Conservation (phyloP, 2,113 vertebrate species). For the Gallinago media region DNA sequence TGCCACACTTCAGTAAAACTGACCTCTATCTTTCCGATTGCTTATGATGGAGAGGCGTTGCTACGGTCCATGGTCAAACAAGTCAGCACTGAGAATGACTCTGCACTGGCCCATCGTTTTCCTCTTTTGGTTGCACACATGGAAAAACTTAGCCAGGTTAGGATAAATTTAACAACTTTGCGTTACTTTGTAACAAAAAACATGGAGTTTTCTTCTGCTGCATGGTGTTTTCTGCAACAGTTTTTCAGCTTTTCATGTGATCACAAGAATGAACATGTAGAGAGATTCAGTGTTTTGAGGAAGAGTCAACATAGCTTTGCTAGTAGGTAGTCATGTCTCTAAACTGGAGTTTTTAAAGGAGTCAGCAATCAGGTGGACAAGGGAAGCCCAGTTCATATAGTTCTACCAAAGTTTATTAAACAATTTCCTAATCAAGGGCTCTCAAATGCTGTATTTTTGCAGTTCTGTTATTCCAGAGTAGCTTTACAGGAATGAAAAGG, state of each 20-base stretch:
- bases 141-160: conserved; percentile 98
- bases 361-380: background rate
- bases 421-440: background rate
- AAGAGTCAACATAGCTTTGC: background rate
- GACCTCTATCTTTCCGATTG: conserved; percentile 97
- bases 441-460: background rate
- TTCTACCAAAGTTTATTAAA: background rate
- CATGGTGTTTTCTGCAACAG: background rate
- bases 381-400: background rate
- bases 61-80: conserved; percentile 94
- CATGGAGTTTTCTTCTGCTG: background rate
- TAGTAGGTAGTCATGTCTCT: background rate
- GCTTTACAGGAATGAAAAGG: background rate
- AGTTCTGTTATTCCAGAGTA: background rate
- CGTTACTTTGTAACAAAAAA: background rate
- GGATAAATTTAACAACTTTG: background rate
- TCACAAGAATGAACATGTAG: background rate
- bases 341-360: background rate
- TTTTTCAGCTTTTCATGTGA: background rate
- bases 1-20: conserved; percentile 96
- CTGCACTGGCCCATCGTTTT: conserved; percentile 93
- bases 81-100: conserved; percentile 98
- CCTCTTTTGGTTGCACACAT: conserved; percentile 96
- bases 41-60: conserved; percentile 94
- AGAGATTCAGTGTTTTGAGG: background rate